Conservation (phyloP, 1,140 invertebrate genomes). For the Amyelois transitella region DNA sequence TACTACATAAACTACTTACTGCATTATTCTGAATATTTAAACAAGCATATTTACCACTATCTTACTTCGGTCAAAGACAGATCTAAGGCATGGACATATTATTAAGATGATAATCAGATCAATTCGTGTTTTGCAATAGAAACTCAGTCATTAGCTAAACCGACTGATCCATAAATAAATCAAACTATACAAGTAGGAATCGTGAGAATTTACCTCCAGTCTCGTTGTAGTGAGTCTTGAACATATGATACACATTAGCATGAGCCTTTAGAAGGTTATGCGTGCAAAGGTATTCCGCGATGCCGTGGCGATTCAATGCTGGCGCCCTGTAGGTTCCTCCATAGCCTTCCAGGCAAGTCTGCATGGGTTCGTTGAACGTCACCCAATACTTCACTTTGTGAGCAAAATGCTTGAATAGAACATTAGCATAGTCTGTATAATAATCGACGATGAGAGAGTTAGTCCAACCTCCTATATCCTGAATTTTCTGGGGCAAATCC, state of each 20-base stretch:
- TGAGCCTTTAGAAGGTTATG: constrained; percentile 80
- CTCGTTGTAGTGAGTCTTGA: constrained; percentile 76
- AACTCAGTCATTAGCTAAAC: not conserved
- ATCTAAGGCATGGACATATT: too few relatives aligned
- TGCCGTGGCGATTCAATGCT: constrained; percentile 74
- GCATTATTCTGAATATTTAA: not conserved
- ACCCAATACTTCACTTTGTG: constrained; percentile 80
- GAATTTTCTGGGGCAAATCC: constrained; percentile 80
- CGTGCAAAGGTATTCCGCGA: constrained; percentile 77
- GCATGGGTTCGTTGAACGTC: constrained; percentile 84
- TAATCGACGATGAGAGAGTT: constrained; percentile 79
- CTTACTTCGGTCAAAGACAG: not conserved
- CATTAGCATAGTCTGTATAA: constrained; percentile 78
- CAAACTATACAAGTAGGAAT: not conserved
- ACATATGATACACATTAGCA: constrained; percentile 79
- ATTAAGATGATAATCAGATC: too few relatives aligned
- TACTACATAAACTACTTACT: too few relatives aligned
- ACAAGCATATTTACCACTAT: not conserved
- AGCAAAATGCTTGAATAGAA: constrained; percentile 78
- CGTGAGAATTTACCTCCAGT: constrained; percentile 71
- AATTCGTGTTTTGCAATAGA: too few relatives aligned
- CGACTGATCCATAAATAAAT: not conserved
- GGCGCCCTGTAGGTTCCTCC: constrained; percentile 76
- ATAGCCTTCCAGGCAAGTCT: constrained; percentile 79
- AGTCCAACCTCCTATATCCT: constrained; percentile 80